Evolutionary conservation across 1,140 invertebrate species (phyloP).

Genomic region (Calliopsis andreniformis): DNA sequence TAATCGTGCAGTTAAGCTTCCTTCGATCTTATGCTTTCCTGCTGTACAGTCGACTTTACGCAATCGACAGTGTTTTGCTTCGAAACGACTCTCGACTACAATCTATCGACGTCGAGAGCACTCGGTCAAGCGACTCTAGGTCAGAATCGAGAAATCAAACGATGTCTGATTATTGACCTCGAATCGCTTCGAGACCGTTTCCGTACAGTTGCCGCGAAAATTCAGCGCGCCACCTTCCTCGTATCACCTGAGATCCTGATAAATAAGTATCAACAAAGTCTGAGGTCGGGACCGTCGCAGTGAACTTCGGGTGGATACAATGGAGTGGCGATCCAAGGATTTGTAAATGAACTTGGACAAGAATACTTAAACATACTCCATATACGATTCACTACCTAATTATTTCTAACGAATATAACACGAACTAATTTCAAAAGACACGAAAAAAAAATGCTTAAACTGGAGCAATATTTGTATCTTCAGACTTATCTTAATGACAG

Average conservation of each 20-base stretch:
- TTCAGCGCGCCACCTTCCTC: conserved; percentile 2
- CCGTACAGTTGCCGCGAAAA: not conserved
- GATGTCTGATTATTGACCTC: conserved; percentile 53
- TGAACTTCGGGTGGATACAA: conserved; percentile 36
- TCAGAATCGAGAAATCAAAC: conserved; percentile 55
- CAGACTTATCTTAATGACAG: too few relatives aligned
- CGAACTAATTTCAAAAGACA: too few relatives aligned
- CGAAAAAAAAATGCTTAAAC: too few relatives aligned
- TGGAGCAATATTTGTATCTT: too few relatives aligned
- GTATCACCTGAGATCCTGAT: conserved; percentile 66
- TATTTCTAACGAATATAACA: too few relatives aligned
- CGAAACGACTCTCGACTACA: conserved; percentile 56
- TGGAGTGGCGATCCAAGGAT: too few relatives aligned
- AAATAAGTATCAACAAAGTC: conserved; percentile 71
- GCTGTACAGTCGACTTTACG: conserved; percentile 76
- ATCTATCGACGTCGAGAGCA: conserved; percentile 56
- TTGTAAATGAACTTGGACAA: not conserved
- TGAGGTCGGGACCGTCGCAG: conserved; percentile 72
- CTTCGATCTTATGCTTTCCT: conserved; percentile 62
- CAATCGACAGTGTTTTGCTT: conserved; percentile 79
- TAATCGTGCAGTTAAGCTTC: conserved; percentile 13
- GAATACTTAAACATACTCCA: too few relatives aligned
- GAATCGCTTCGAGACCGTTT: conserved; percentile 34
- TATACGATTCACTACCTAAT: not conserved
- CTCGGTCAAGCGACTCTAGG: conserved; percentile 43